Conservation (phyloP, 2,113 vertebrate genomes). For the Urocolius indicus region DNA sequence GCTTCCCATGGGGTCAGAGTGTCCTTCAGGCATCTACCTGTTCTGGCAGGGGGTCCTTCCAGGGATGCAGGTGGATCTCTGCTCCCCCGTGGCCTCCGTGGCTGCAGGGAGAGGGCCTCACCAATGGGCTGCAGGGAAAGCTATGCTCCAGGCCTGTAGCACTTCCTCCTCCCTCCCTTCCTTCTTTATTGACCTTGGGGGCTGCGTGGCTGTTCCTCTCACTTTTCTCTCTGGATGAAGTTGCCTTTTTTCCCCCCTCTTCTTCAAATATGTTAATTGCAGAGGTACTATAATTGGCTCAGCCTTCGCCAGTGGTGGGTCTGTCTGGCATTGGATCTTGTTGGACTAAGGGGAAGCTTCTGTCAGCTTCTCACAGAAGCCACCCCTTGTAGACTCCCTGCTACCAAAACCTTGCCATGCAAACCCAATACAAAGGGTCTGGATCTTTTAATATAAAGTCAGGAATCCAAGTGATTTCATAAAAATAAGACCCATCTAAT, state of each 20-base stretch:
- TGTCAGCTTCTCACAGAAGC: background rate
- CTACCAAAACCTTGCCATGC: background rate
- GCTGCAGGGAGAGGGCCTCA: too few relatives aligned
- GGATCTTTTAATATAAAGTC: background rate
- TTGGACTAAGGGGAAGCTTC: background rate
- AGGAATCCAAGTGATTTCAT: background rate
- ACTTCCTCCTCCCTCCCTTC: background rate
- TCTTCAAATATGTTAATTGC: background rate
- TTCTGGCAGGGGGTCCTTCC: background rate
- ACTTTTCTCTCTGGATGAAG: background rate
- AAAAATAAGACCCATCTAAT: background rate
- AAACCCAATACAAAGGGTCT: background rate
- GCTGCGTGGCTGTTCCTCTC: background rate
- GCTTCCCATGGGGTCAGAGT: background rate
- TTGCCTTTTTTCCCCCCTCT: background rate
- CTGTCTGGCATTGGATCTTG: background rate
- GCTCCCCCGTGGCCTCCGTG: background rate
- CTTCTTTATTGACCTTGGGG: background rate
- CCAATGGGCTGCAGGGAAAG: background rate
- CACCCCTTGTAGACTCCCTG: background rate
- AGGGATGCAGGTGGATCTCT: background rate
- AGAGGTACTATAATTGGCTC: background rate
- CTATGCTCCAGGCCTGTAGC: background rate
- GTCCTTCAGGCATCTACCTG: background rate
- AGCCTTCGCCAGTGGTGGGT: background rate